Percentiles rank a stretch among this genome's conserved stretches.
phyloP scores from a whole-genome alignment of 2,888 invertebrate species.

The Dynastes maya region DNA sequence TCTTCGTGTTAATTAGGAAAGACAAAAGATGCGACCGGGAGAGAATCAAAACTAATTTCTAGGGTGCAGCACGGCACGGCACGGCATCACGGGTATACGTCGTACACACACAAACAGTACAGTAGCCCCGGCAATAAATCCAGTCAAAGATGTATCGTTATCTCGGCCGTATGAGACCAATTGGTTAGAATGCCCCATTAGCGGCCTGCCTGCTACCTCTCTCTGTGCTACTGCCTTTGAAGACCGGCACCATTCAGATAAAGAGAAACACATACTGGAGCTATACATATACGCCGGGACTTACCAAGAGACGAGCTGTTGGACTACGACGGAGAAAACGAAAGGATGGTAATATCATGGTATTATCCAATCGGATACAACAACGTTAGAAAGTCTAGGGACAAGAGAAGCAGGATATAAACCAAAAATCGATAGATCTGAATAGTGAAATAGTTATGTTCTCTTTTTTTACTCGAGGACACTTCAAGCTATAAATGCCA shows the following conservation, averaged over 20 bases:
- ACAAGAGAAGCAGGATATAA: neutral
- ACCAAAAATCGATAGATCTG: neutral
- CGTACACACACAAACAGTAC: conserved; percentile 29
- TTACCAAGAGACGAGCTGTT: too few relatives aligned
- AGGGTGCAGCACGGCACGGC: conserved; percentile 52
- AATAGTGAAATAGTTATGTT: too few relatives aligned
- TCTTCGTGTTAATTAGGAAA: conserved; percentile 48
- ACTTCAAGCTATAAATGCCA: too few relatives aligned
- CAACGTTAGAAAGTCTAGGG: neutral
- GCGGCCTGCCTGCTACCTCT: conserved; percentile 58
- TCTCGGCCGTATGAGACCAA: conserved; percentile 60
- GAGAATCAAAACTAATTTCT: conserved; percentile 53
- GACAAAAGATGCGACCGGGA: conserved; percentile 50
- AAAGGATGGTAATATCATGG: conserved; percentile 13
- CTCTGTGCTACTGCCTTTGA: conserved; percentile 49
- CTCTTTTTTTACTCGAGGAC: too few relatives aligned
- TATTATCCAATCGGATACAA: neutral
- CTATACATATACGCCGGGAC: conserved; percentile 4
- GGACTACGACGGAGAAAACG: conserved; percentile 15
- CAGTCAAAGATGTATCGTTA: conserved; percentile 58
- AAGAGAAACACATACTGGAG: conserved; percentile 32
- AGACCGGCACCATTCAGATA: conserved; percentile 48
- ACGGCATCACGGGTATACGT: neutral
- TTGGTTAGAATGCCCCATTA: conserved; percentile 61
- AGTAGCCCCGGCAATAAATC: conserved; percentile 60